Evolutionary conservation across 2,113 vertebrate genomes (phyloP).

Genomic region (Callipepla squamata): DNA sequence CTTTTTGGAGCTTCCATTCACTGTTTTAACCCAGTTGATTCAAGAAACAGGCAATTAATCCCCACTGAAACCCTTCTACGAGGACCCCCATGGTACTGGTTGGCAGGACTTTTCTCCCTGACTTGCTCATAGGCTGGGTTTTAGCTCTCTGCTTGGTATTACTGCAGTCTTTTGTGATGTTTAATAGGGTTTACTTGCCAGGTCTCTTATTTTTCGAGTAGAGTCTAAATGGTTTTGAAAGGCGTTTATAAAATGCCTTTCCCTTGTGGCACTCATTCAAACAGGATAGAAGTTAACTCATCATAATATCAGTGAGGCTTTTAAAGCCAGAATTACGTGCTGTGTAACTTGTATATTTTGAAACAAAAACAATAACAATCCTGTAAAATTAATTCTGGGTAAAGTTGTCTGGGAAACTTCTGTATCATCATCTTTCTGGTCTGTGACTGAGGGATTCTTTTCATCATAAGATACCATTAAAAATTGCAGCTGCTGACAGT

Average conservation of each 20-base stretch:
- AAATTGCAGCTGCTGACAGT: background rate
- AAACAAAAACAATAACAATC: background rate
- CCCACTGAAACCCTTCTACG: accelerated
- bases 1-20: background rate
- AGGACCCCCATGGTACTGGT: background rate
- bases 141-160: background rate
- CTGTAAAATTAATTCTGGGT: background rate
- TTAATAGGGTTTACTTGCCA: background rate
- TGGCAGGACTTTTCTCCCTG: background rate
- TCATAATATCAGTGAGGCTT: background rate
- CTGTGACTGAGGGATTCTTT: background rate
- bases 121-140: background rate
- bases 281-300: background rate
- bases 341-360: background rate
- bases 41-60: background rate
- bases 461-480: background rate
- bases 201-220: background rate
- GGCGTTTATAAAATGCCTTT: background rate
- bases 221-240: background rate
- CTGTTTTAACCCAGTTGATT: background rate
- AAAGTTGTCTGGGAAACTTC: background rate
- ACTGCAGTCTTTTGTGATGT: background rate
- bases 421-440: background rate
- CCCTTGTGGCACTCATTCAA: background rate
- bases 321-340: background rate